Percentiles rank a stretch among this genome's conserved stretches.
Conservation (phyloP, 2,797 vertebrate genomes). For the Tokudaia muenninki region DNA sequence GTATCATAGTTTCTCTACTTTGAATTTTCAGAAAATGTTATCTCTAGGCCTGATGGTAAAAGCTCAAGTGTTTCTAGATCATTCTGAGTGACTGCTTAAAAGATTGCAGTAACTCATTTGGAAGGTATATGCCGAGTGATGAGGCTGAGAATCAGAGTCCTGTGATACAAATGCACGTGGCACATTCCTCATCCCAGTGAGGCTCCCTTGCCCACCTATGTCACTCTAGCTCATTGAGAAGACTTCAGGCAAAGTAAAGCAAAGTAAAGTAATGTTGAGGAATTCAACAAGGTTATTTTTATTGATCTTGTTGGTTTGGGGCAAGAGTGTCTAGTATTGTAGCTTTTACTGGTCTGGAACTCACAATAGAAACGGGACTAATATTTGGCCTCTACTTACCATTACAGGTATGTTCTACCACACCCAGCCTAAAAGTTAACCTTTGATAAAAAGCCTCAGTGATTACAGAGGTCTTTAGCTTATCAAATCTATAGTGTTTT, state of each 20-base stretch:
- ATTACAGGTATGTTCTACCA: not conserved
- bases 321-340: too few relatives aligned
- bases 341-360: not conserved
- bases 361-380: not conserved
- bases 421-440: not conserved
- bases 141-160: not conserved
- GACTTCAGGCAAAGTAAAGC: not conserved
- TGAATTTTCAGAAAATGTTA: slow-evolving; percentile 1
- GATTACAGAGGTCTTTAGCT: not conserved
- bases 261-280: not conserved
- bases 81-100: not conserved
- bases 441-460: not conserved
- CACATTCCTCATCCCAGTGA: not conserved
- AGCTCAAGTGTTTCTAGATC: not conserved
- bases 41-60: not conserved
- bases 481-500: not conserved
- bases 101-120: not conserved
- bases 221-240: not conserved
- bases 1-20: not conserved
- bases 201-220: not conserved
- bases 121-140: not conserved
- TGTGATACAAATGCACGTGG: not conserved
- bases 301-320: too few relatives aligned
- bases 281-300: too few relatives aligned
- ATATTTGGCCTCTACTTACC: not conserved